Percentiles rank a stretch among this genome's conserved stretches.
phyloP scores from a whole-genome alignment of 2,888 invertebrate species.

The Drosophila cognata region DNA sequence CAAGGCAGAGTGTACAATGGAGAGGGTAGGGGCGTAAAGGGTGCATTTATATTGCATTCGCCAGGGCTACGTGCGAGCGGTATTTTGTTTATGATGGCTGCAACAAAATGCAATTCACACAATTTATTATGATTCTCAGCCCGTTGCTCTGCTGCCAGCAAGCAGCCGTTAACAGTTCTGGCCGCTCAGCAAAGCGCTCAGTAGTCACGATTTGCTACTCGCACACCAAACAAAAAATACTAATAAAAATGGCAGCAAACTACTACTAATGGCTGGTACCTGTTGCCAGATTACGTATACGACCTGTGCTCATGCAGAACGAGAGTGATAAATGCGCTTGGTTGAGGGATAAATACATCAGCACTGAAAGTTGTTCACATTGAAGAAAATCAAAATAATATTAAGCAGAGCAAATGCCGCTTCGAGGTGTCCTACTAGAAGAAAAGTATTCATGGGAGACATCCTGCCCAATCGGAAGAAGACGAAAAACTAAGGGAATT shows the following conservation, averaged over 20 bases:
- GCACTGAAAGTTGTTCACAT: background rate
- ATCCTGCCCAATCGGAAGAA: too few relatives aligned
- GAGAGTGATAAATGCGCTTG: background rate
- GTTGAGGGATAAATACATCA: background rate
- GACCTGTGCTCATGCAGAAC: background rate
- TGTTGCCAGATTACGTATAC: background rate
- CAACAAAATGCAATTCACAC: constrained; percentile 59
- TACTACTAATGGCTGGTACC: background rate
- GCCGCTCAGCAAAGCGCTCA: constrained; percentile 8
- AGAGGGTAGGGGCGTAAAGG: background rate
- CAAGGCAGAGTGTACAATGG: too few relatives aligned
- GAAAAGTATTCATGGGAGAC: too few relatives aligned
- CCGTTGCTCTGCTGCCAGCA: constrained; percentile 8
- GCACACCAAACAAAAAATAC: background rate
- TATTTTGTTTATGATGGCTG: constrained; percentile 73
- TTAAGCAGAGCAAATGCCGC: background rate
- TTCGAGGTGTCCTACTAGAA: background rate
- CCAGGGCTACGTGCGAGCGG: constrained; percentile 48
- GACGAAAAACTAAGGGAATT: too few relatives aligned
- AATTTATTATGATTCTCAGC: constrained; percentile 51
- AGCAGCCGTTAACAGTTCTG: constrained; percentile 14
- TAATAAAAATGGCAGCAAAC: background rate
- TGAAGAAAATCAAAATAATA: background rate
- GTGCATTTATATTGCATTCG: constrained; percentile 61
- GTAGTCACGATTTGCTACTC: background rate